Percentiles rank a stretch among this genome's conserved stretches.
These are phyloP conservation scores for Eptatretus burgeri DNA, from an alignment of 2,113 vertebrate species.

Conservation along the genomic window DNA sequence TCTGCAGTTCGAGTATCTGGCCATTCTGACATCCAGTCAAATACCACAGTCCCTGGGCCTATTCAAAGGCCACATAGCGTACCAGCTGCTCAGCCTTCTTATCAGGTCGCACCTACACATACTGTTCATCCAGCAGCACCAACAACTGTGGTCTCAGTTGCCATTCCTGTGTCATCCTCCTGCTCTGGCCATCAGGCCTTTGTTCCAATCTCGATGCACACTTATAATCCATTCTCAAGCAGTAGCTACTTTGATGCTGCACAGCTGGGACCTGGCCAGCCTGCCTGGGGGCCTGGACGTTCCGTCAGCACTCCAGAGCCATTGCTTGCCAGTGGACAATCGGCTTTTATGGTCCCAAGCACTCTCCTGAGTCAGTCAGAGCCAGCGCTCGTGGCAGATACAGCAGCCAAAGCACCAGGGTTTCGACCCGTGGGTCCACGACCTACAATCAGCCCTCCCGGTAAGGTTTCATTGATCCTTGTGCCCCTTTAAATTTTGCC, in stretches of 20 bases:
- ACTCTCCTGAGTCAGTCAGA: constrained; percentile 57
- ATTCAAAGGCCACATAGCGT: too few relatives aligned
- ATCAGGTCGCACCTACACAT: too few relatives aligned
- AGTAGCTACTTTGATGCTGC: constrained; percentile 3
- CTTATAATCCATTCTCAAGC: neutral
- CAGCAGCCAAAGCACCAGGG: constrained; percentile 46
- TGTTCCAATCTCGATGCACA: too few relatives aligned
- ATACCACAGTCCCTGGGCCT: too few relatives aligned
- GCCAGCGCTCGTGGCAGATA: constrained; percentile 43
- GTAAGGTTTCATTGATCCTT: constrained; percentile 17
- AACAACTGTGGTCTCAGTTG: too few relatives aligned
- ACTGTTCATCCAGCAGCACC: too few relatives aligned
- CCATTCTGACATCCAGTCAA: too few relatives aligned
- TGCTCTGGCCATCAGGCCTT: too few relatives aligned
- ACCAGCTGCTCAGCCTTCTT: too few relatives aligned
- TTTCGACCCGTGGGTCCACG: constrained; percentile 59
- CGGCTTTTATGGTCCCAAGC: constrained; percentile 5
- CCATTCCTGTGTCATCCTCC: too few relatives aligned
- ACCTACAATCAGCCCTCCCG: constrained; percentile 60
- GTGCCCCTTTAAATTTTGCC: too few relatives aligned
- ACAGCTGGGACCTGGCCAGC: neutral
- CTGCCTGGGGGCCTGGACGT: neutral
- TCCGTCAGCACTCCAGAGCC: constrained; percentile 6
- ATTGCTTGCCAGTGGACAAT: neutral
- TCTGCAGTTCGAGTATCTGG: too few relatives aligned